Percentiles rank a stretch among this genome's conserved stretches.
These are phyloP conservation scores for Carterocephalus palaemon DNA, from an alignment of 2,888 invertebrate genomes.

Conservation along the genomic window DNA sequence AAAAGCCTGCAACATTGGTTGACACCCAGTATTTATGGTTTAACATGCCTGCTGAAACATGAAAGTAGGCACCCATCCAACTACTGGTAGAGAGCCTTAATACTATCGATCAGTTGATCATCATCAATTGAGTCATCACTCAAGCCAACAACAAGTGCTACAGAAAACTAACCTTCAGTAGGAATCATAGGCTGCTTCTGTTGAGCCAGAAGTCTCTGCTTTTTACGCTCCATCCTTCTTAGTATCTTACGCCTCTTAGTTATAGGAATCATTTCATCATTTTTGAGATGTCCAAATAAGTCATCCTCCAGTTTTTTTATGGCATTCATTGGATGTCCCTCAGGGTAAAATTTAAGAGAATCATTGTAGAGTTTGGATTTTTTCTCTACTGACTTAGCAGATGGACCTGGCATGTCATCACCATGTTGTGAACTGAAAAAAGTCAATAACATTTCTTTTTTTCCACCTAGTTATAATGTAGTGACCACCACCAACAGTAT, in stretches of 20 bases:
- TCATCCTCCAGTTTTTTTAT: constrained; percentile 70
- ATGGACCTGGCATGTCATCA: constrained; percentile 40
- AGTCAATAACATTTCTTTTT: too few species aligned
- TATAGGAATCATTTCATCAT: constrained; percentile 55
- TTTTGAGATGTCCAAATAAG: constrained; percentile 66
- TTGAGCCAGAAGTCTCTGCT: constrained; percentile 48
- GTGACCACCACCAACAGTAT: too few species aligned
- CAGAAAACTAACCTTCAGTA: constrained; percentile 24
- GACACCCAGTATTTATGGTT: too few species aligned
- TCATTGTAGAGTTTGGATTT: constrained; percentile 40
- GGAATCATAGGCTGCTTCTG: constrained; percentile 42
- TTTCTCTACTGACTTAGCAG: constrained; percentile 37
- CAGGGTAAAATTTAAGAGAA: constrained; percentile 50
- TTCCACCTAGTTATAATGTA: too few species aligned
- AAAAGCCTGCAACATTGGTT: too few species aligned
- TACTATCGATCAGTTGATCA: too few species aligned
- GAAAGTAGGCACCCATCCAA: too few species aligned
- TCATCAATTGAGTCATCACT: too few species aligned
- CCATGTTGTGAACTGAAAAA: constrained; percentile 38
- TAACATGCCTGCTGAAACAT: too few species aligned
- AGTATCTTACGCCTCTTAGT: constrained; percentile 69
- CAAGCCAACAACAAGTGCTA: background rate
- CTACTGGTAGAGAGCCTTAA: too few species aligned
- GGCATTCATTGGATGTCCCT: constrained; percentile 75
- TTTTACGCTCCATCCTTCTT: constrained; percentile 65